phyloP scores from a whole-genome alignment of 2,113 vertebrate species.

The Oceanodroma tethys region DNA sequence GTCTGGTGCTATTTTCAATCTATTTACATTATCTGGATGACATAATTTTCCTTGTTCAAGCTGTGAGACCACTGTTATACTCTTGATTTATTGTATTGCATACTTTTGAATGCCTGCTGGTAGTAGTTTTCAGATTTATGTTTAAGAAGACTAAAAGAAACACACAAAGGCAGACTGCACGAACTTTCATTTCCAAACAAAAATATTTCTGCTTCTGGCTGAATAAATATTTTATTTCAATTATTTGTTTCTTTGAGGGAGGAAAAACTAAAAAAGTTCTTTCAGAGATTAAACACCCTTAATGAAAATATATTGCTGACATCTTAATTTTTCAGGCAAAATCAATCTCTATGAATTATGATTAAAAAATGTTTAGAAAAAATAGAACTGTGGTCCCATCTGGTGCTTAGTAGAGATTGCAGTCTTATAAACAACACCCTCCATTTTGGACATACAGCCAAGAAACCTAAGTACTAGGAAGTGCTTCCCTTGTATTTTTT shows the following conservation, averaged over 20 bases:
- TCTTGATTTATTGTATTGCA: not conserved
- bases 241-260: not conserved
- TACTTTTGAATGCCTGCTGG: not conserved
- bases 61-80: not conserved
- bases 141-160: not conserved
- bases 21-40: conserved; percentile 2
- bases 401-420: not conserved
- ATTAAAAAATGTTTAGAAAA: not conserved
- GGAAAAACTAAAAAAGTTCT: not conserved
- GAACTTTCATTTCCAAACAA: not conserved
- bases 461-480: not conserved
- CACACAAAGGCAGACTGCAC: not conserved
- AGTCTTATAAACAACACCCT: not conserved
- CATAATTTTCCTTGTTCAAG: conserved; percentile 9
- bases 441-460: not conserved
- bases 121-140: not conserved
- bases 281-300: not conserved
- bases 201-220: not conserved
- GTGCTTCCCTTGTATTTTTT: not conserved
- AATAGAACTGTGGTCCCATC: not conserved
- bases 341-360: not conserved
- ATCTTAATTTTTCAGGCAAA: not conserved
- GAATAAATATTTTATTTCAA: not conserved
- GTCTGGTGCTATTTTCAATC: not conserved
- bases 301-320: not conserved